Conservation (phyloP, 2,888 invertebrate species). For the Notodromas monacha region DNA sequence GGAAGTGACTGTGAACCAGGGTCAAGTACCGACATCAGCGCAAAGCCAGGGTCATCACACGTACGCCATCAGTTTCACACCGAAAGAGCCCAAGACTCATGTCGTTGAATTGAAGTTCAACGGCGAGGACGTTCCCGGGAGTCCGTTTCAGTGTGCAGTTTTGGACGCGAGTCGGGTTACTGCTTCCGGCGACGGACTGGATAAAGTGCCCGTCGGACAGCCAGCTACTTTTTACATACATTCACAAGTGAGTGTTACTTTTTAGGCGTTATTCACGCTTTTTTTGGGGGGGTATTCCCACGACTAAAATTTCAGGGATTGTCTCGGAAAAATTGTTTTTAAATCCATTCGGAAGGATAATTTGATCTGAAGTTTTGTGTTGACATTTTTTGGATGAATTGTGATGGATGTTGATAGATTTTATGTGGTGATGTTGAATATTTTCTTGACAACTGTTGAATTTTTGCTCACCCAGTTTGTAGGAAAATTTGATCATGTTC, state of each 20-base stretch:
- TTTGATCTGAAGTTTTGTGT: no score
- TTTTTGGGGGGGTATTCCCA: no score
- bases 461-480: no score
- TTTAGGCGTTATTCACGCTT: no score
- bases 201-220: conserved; percentile 58
- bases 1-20: conserved; percentile 91
- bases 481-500: no score
- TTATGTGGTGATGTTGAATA: no score
- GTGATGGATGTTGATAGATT: no score
- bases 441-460: no score
- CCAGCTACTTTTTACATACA: conserved; percentile 55
- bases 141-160: conserved; percentile 44
- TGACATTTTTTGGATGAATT: no score
- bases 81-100: conserved; percentile 58
- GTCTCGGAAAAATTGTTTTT: no score
- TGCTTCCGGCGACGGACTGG: conserved; percentile 40
- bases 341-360: no score
- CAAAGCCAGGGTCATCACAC: conserved; percentile 85
- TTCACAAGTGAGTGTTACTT: conserved; percentile 43
- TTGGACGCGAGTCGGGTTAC: conserved; percentile 52
- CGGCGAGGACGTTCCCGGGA: conserved; percentile 67
- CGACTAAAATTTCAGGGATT: no score
- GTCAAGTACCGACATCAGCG: conserved; percentile 77
- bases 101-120: conserved; percentile 84
- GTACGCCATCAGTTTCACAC: conserved; percentile 86